phyloP scores from a whole-genome alignment of 2,888 invertebrate genomes.

The Philhelius pedissequus region DNA sequence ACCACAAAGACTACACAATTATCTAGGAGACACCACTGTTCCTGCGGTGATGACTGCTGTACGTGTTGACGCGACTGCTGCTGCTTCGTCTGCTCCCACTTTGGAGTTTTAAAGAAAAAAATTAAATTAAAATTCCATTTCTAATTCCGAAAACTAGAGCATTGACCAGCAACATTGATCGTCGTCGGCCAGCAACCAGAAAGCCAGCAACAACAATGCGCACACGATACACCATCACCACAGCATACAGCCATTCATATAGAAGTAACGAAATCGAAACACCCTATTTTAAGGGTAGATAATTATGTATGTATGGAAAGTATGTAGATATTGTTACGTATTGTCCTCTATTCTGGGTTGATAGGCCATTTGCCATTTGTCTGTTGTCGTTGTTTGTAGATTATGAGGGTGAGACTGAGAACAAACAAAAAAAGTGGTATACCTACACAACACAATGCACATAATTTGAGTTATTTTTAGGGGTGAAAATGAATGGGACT shows the following conservation, averaged over 20 bases:
- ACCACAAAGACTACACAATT: background rate
- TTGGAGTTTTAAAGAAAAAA: conserved; percentile 29
- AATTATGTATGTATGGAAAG: background rate
- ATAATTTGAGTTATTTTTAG: conserved; percentile 31
- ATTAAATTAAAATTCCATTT: conserved; percentile 59
- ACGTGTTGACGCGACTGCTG: conserved; percentile 6
- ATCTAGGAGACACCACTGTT: background rate
- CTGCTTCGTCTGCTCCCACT: background rate
- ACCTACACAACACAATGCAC: background rate
- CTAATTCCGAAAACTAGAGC: conserved; percentile 55
- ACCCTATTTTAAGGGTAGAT: conserved; percentile 49
- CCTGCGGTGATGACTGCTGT: background rate
- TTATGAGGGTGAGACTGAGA: conserved; percentile 30
- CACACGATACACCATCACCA: background rate
- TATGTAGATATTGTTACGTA: background rate
- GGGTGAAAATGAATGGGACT: conserved; percentile 38
- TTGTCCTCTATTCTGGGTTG: conserved; percentile 47
- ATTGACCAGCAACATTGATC: conserved; percentile 59
- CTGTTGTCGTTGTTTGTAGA: conserved; percentile 15
- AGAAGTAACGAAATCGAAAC: conserved; percentile 26
- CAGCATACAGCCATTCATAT: background rate
- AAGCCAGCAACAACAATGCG: background rate
- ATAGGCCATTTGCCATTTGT: conserved; percentile 63
- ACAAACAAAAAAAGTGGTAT: background rate
- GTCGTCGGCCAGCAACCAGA: background rate